Base-by-base conservation (phyloP, 1,140 invertebrate species). In the Atta cephalotes region DNA sequence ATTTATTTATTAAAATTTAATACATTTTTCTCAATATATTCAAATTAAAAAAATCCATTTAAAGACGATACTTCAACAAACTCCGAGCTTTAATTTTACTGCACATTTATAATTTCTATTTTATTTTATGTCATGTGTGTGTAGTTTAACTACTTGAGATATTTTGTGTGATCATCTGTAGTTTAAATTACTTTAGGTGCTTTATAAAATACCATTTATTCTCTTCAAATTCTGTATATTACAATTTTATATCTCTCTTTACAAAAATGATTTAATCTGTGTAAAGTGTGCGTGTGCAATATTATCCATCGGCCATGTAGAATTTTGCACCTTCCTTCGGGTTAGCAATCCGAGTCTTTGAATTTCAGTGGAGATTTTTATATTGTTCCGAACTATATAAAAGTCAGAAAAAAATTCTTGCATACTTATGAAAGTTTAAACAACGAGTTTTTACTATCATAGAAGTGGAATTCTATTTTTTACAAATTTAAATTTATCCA, bases 181-280 rank as follows among this genome's bases (percentile, higher is more conserved):
- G 28, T 31, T 16, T n/a, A 0, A 56, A 74, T 3, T 58, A 76
- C 12, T 58, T 21, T 0, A 35, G 9, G 14, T 58, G 16, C 31
- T 56, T 58, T 0, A 35, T 25, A 58, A 76, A 76, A 31, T 58
- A 76, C 9, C 1, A 25, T 78, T 56, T 16, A 31, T 66, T 49
- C 10, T 66, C 18, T 66, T 39, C 9, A n/a, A 7, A 12, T 39
- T 66, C 9, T 39, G 31, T 21, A 35, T 21, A 51, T 66, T 66
- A 18, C 16, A 60, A 3, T 9, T 12, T 28, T 6, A 60, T 14
- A 49, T 35, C n/a, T n/a, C 6, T 25, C 12, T 66, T 53, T 53
- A 10, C 12, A 39, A 49, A 28, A 79, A 49, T 39, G 21, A 66
- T 35, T 18, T 28, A 58, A 56, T 81, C 70, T 81, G 39, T 25